Base-by-base conservation (phyloP, 2,797 vertebrate genomes). In the Pelodytes ibericus region DNA sequence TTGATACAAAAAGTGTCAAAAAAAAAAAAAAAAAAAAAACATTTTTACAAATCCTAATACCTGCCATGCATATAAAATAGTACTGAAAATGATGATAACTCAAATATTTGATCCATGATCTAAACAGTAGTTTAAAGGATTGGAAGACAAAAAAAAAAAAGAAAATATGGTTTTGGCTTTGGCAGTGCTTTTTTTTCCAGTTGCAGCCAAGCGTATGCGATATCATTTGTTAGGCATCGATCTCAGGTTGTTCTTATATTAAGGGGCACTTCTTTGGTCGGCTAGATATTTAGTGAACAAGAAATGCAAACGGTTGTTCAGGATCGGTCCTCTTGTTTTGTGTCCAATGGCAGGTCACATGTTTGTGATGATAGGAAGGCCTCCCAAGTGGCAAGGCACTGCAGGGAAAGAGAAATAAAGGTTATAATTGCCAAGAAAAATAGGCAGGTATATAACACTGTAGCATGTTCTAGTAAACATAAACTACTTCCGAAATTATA, bases 311-410 rank as follows among this genome's bases (percentile, higher is more conserved):
- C 7, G 25, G 77, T 76, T 75, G 77, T 22, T 92, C 85, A 92
- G 80, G 86, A 83, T 31, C 72, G 84, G 3, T 93, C 88, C 82
- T 91, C 90, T 75, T 84, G 77, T 74, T 82, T 80, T 81, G 86
- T 85, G 81, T 88, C 91, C 76, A 84, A 70, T 0, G 44, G 82
- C 77, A 87, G 83, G 49, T 91, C 91, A 47, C 80, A 79, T 66
- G 62, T 87, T 82, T 94, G 92, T 84, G 90, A 90, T 74, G 89
- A 82, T 57, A 93, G 80, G 83, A 93, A 92, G 31, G 91, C 86
- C 79, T 94, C 93, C 91, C 91, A 92, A 7, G 90, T 92, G 61
- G 94, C 93, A 89, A 94, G 91, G 89, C 93, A 94, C 93, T 92
- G 76, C 65, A 74, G 51, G 59, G 86, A 44, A 20, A 63, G 80